Conservation (phyloP, 23 tunicate genomes). For the Oikopleura albicans region DNA sequence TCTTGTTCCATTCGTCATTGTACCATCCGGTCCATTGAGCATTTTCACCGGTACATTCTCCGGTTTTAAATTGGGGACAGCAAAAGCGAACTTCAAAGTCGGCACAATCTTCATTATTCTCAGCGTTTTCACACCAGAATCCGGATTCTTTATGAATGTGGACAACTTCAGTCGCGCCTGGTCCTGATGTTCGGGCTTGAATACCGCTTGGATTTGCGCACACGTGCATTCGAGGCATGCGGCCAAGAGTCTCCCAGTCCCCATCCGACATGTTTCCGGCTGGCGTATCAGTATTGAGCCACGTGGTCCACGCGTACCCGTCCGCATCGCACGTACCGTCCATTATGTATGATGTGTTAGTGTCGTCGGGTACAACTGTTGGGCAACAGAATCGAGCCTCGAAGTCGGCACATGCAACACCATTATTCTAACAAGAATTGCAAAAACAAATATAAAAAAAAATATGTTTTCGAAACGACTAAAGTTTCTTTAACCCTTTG, state of each 20-base stretch:
- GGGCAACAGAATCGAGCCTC: neutral
- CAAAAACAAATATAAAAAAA: no score
- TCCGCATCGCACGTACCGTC: neutral
- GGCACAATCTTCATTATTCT: neutral
- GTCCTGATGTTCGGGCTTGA: neutral
- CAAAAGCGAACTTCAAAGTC: constrained; percentile 15
- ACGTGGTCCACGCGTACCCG: neutral
- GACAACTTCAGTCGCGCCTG: neutral
- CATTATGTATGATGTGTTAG: neutral
- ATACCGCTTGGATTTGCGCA: neutral
- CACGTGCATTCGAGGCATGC: neutral
- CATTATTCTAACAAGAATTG: no score
- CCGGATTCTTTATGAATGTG: neutral
- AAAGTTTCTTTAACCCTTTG: no score
- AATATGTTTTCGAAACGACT: no score
- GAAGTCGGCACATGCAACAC: neutral
- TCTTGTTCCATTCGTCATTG: no score
- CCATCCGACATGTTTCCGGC: neutral
- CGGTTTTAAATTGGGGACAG: neutral
- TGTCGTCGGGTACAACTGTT: neutral
- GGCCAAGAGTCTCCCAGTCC: neutral
- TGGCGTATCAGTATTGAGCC: neutral
- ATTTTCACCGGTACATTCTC: neutral
- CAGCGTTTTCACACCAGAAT: neutral
- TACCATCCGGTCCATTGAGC: neutral